These are phyloP conservation scores for Cricetomys ansorgei DNA, from an alignment of 2,113 vertebrate species.

Conservation along the genomic window DNA sequence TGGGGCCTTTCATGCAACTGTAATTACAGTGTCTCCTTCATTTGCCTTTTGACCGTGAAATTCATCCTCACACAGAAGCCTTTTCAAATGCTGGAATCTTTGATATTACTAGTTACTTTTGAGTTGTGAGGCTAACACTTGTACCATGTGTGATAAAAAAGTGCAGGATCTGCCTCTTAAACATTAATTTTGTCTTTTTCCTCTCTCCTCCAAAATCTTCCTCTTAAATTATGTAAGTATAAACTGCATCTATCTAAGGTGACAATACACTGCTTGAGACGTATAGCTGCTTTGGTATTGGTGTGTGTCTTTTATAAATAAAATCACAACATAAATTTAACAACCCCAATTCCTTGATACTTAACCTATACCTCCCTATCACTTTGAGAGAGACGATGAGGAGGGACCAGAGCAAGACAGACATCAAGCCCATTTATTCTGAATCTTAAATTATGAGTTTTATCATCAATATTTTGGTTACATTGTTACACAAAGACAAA, in stretches of 20 bases:
- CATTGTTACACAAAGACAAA: conserved; percentile 82
- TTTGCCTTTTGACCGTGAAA: not conserved
- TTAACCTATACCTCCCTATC: not conserved
- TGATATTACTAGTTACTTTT: not conserved
- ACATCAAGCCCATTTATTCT: conserved; percentile 85
- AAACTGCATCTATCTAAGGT: not conserved
- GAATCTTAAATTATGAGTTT: conserved; percentile 80
- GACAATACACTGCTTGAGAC: not conserved
- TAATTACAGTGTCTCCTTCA: too few species aligned
- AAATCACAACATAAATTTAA: not conserved
- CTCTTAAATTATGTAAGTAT: not conserved
- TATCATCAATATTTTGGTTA: conserved; percentile 81
- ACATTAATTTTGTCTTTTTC: not conserved
- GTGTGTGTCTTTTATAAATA: not conserved
- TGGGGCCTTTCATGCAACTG: not conserved
- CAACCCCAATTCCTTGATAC: not conserved
- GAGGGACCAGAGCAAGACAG: conserved; percentile 74
- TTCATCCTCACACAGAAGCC: not conserved
- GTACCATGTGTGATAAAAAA: not conserved
- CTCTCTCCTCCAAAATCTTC: not conserved
- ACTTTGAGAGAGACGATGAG: not conserved
- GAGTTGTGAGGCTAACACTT: not conserved
- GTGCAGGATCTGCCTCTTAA: not conserved
- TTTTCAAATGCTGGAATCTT: not conserved
- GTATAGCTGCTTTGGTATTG: not conserved